Base-by-base conservation (phyloP, 1,140 invertebrate genomes). In the Sweltsa coloradensis region DNA sequence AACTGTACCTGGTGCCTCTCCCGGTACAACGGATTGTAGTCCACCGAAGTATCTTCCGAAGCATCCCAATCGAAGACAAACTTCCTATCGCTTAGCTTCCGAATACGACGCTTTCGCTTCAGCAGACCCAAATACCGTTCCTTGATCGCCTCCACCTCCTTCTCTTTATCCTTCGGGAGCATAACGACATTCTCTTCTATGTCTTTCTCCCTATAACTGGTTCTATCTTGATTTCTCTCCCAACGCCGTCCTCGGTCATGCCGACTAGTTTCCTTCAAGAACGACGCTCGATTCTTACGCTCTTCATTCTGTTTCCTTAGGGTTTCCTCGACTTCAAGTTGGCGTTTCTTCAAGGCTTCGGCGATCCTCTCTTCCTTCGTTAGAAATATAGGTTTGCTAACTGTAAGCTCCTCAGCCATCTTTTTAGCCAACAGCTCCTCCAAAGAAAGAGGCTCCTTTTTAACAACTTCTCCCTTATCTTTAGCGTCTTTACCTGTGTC, bases 1-100 rank as follows among this genome's bases (percentile, higher is more conserved):
- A 99, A 97, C 69, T 99, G 97, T 4, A 87, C 73, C 65, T 94
- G 85, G 71, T 97, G 93, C 40, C 87, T 76, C 54, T 97, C 90
- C 65, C 98, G 97, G 57, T 99, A 99, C 3, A 99, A 70, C 50
- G 79, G 78, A 66, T 99, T 99, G 57, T 99, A 99, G 75, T 99
- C 97, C 51, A 86, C 83, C 14, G 91, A 94, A 0, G 97, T 99
- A 57, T 99, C 97, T 66, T 99, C 97, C 0, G 84, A 83, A 3
- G 92, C 92, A 72, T 99, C 97, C 97, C 97, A 99, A 70, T 99
- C 97, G 70, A 99, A 99, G 0, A 99, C 95, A 76, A 99, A 99
- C 69, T 99, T 99, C 3, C 95, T 71, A 60, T 99, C 97, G 70
- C 99, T 99, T 3, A 98, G 66, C 51, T 94, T 73, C 25, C 97